Base-by-base conservation (phyloP, 2,113 vertebrate genomes). In the Macquaria ambigua region DNA sequence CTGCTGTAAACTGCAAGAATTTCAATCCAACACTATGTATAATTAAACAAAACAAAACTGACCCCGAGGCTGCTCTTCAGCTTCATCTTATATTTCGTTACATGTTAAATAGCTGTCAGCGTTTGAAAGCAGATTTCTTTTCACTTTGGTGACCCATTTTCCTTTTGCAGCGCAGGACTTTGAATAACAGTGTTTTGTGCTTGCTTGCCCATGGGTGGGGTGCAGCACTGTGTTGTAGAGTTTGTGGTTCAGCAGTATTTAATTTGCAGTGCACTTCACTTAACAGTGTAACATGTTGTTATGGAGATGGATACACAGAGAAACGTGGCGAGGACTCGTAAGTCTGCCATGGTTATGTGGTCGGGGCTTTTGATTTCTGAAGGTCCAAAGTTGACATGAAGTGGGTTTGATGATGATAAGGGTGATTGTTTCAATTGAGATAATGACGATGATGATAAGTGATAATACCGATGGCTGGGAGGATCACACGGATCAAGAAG, bases 191-290 rank as follows among this genome's bases (percentile, higher is more conserved):
- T 63, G 77, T 78, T 80, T 56, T 87, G 79, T 85, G 76, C 62
- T 71, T 81, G 74, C 81, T 80, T 82, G 85, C 41, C 80, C 67
- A 82, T 84, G 91, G 92, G 81, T 48, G 87, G 89, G 77, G 92
- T 81, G 71, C 73, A 78, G 78, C 18, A 3, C 55, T 28, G 58
- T 56, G 37, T 89, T 77, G 55, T 80, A 69, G 43, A 69, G 46
- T 64, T 83, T 86, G 86, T 79, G 92, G 88, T 87, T 86, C 50
- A 70, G 43, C 56, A 52, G 64, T 70, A 82, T 82, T 89, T 85
- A 78, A 67, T 84, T 90, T 85, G 66, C 55, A 76, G 62, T 50
- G 31, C 50, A 46, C 66, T 88, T 83, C 53, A 37, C 61, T 76
- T 58, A 53, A 15, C 43, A 64, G 70, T 84, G 10, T 67, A 53